Percentiles rank a stretch among this genome's conserved stretches.
Evolutionary conservation across 2,797 vertebrate species (phyloP).

Genomic region (Rallus crepitans): DNA sequence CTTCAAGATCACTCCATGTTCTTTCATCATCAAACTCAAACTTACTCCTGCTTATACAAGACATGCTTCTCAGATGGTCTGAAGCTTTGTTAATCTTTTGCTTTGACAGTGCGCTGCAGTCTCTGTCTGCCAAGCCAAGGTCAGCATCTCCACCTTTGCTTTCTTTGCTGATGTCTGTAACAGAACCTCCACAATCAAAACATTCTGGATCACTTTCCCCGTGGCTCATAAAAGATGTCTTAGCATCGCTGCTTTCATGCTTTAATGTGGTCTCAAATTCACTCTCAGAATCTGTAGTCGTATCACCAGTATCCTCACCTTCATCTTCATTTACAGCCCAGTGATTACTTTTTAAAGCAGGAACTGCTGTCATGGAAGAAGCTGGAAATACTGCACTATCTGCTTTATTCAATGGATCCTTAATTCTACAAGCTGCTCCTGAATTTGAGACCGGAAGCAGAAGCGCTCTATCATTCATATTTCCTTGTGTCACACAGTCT

Average conservation of each 20-base stretch:
- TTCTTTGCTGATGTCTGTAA: conserved; percentile 9
- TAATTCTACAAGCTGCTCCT: not conserved
- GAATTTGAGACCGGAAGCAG: not conserved
- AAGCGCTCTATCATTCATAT: not conserved
- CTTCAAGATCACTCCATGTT: conserved; percentile 92
- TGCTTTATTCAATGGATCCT: not conserved
- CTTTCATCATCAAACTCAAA: conserved; percentile 93
- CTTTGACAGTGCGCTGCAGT: conserved; percentile 67
- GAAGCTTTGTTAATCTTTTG: conserved; percentile 20
- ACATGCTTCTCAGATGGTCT: not conserved
- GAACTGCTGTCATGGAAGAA: not conserved
- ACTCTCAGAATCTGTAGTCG: conserved; percentile 60
- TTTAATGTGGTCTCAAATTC: conserved; percentile 68
- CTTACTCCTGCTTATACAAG: not conserved
- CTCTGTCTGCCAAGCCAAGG: conserved; percentile 71
- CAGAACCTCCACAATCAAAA: conserved; percentile 38
- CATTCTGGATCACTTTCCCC: conserved; percentile 51
- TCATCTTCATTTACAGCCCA: conserved; percentile 44
- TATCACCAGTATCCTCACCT: conserved; percentile 13
- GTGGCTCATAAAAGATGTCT: not conserved
- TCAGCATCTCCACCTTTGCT: conserved; percentile 61
- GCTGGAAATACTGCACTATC: not conserved
- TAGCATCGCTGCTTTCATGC: not conserved
- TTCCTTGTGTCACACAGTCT: not conserved
- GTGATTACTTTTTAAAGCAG: not conserved